Evolutionary conservation across 2,113 vertebrate genomes (phyloP).

Genomic region (Mus spicilegus): DNA sequence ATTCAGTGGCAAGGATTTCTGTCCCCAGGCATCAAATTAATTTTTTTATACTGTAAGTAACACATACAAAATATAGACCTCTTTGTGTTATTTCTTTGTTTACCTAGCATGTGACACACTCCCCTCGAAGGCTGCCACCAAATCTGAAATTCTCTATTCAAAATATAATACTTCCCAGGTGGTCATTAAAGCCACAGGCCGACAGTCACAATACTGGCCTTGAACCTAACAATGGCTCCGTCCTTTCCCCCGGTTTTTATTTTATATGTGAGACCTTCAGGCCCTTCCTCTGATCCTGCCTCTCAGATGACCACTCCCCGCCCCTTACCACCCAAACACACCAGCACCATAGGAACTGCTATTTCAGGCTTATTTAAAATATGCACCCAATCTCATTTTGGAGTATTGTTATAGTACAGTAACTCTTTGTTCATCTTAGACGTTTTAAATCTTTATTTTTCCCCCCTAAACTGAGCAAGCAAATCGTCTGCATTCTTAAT

Average conservation of each 20-base stretch:
- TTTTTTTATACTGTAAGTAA: slow-evolving; percentile 89
- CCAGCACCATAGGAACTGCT: slow-evolving; percentile 60
- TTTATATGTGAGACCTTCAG: slow-evolving; percentile 11
- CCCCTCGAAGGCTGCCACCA: slow-evolving; percentile 65
- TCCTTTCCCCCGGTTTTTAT: slow-evolving; percentile 5
- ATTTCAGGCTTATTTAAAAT: slow-evolving; percentile 65
- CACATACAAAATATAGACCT: slow-evolving; percentile 86
- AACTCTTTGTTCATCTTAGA: slow-evolving; percentile 82
- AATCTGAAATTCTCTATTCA: slow-evolving; percentile 70
- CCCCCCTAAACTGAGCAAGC: slow-evolving; percentile 82
- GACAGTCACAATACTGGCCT: slow-evolving; percentile 60
- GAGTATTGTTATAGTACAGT: slow-evolving; percentile 81
- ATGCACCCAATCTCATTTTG: slow-evolving; percentile 78
- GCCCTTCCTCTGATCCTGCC: slow-evolving; percentile 46
- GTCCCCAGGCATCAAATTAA: slow-evolving; percentile 91
- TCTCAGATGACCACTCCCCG: slow-evolving; percentile 25
- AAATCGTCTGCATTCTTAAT: slow-evolving; percentile 90
- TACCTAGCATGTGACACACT: slow-evolving; percentile 77
- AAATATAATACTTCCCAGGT: slow-evolving; percentile 83
- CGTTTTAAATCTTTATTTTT: slow-evolving; percentile 86
- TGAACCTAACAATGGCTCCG: slow-evolving; percentile 35
- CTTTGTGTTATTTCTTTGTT: slow-evolving; percentile 87
- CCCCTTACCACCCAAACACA: slow-evolving; percentile 66
- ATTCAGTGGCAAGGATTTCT: slow-evolving; percentile 89
- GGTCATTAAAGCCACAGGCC: slow-evolving; percentile 59